Base-by-base conservation (phyloP, 1,140 invertebrate genomes). In the Uloborus diversus region DNA sequence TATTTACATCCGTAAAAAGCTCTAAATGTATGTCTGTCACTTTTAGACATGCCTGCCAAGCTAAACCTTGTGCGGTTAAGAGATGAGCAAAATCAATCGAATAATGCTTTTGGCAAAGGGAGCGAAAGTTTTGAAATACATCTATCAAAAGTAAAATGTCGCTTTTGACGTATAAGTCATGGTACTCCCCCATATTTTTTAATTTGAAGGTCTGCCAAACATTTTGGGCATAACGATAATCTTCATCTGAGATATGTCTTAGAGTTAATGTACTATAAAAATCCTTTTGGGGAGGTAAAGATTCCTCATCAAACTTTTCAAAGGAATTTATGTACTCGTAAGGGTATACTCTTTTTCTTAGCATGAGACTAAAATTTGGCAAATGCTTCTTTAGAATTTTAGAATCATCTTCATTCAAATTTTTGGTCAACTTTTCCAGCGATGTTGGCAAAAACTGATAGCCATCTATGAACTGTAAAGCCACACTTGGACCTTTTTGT, bases 101-200 rank as follows among this genome's bases (percentile, higher is more conserved):
- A 69, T 51, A 56, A 13, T n/a, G 2, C 20, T 65, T 61, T 13
- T 61, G 13, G 51, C 17, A 56, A n/a, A 56, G 62, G 27, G 66
- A 37, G 78, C 84, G 49, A 80, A 84, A 84, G 56, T 82, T 81
- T 69, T 84, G 64, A 79, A 84, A 85, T n/a, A 83, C 51, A 59
- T 82, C 79, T 20, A 81, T 62, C 53, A 85, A 49, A 4, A 84
- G 28, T 27, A 82, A 51, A 13, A 82, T 80, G 68, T 84, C 82
- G 11, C 4, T 25, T 28, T 28, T 28, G 30, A 61, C 57, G n/a
- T 61, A 61, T 61, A 61, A 32, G 37, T 56, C 51, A 27, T 61
- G 57, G 30, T 61, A 85, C 27, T 84, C 79, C 11, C 78, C 73
- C 11, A 84, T 14, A 23, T 69, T 84, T 23, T 64, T 51, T 4